Evolutionary conservation across 2,797 vertebrate genomes (phyloP).

Genomic region (Meriones psammophilus): DNA sequence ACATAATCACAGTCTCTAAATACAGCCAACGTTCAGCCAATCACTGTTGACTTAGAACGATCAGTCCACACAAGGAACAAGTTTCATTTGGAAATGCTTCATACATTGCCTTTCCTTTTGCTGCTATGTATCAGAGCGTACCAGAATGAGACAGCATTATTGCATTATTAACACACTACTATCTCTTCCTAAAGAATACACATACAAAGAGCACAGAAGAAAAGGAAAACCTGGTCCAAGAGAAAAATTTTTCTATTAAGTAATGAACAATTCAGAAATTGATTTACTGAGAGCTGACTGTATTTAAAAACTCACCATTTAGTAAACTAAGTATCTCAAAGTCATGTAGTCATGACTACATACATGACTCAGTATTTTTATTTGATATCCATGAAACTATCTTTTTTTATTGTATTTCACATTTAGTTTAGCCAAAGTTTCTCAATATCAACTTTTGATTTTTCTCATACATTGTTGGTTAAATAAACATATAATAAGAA

Average conservation of each 20-base stretch:
- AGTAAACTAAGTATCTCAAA: constrained; percentile 60
- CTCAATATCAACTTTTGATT: background rate
- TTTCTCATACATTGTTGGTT: background rate
- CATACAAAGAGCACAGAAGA: background rate
- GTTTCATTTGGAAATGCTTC: constrained; percentile 20
- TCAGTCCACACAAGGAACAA: background rate
- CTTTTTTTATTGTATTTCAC: constrained; percentile 10
- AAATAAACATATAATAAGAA: constrained; percentile 59
- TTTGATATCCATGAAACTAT: constrained; percentile 17
- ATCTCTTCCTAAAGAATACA: constrained; percentile 10
- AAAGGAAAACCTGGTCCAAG: constrained; percentile 25
- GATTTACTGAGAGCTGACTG: constrained; percentile 69
- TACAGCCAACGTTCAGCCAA: constrained; percentile 70
- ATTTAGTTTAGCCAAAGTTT: constrained; percentile 43
- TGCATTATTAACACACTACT: background rate
- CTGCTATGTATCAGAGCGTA: background rate
- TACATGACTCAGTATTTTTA: background rate
- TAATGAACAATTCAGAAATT: constrained; percentile 69
- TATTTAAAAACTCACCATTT: constrained; percentile 69
- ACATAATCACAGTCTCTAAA: constrained; percentile 61
- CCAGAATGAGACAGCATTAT: background rate
- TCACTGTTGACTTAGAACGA: background rate
- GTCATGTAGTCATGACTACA: background rate
- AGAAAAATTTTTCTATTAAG: constrained; percentile 48
- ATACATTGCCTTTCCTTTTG: background rate